phyloP scores from a whole-genome alignment of 2,113 vertebrate species.

The Ibidorhyncha struthersii region DNA sequence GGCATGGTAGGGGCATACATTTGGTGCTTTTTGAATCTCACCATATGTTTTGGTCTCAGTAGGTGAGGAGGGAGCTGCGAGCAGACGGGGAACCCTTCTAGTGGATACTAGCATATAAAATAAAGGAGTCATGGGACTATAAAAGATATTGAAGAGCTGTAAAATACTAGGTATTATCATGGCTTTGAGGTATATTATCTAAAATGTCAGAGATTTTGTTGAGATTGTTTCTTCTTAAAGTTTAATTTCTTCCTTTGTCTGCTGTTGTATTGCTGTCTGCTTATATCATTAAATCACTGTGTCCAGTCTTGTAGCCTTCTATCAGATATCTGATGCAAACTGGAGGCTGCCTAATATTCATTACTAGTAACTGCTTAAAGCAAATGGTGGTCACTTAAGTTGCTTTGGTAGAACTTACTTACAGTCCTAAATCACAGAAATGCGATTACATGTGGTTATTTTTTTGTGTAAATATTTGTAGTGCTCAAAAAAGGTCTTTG shows the following conservation, averaged over 20 bases:
- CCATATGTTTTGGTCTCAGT: neutral
- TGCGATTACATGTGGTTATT: rapidly evolving
- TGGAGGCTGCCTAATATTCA: neutral
- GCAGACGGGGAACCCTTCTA: neutral
- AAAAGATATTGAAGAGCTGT: neutral
- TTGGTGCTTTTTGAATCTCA: neutral
- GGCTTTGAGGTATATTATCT: neutral
- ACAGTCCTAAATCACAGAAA: neutral
- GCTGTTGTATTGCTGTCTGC: neutral
- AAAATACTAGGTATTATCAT: neutral
- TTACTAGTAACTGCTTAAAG: neutral
- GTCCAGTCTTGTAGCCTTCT: neutral
- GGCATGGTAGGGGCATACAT: neutral
- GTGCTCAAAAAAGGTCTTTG: neutral
- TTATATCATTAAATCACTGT: neutral
- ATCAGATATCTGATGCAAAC: neutral
- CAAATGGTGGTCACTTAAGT: neutral
- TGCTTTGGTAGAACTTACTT: neutral
- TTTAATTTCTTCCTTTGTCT: neutral
- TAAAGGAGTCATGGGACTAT: neutral
- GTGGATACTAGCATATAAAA: neutral
- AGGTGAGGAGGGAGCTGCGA: neutral
- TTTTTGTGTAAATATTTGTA: neutral
- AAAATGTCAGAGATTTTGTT: neutral
- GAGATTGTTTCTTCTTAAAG: neutral